Base-by-base conservation (phyloP, 2,113 vertebrate species). In the Gymnorhina tibicen region DNA sequence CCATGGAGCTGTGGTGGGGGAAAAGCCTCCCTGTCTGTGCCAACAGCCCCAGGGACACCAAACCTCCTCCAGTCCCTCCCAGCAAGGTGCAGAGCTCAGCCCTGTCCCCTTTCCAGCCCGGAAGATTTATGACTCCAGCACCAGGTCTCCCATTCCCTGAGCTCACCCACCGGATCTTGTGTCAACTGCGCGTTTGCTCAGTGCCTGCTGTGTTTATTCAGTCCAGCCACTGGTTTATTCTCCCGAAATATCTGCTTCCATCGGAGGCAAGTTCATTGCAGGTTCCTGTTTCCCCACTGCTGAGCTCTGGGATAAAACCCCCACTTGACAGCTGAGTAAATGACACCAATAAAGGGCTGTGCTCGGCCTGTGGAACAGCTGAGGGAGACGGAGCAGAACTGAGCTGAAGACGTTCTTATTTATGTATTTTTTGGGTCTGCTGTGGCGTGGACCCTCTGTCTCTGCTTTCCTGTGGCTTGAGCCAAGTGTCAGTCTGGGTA, bases 171-270 rank as follows among this genome's bases (percentile, higher is more conserved):
- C 79, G 77, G 83, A 77, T 77, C 83, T 84, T 63, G 27, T 70
- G 76, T 91, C 96, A 95, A 47, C 75, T 86, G 53, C 52, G 46
- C 63, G 44, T 91, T 88, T 85, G 73, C 88, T 27, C 88, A 88
- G 85, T 30, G 88, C 88, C 88, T 96, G 83, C 86, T 77, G 88
- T 94, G 91, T 93, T 93, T 90, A 70, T 88, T 83, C 92, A 95
- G 67, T 11, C 66, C 44, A 67, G 58, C n/a, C 92, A 44, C 67
- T 27, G 67, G 32, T 92, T 93, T 83, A 64, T 95, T 86, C 82
- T n/a, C 30, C 41, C 69, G 46, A 93, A 95, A 94, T 89, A 90
- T 83, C 91, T 90, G 24, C 72, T 87, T 87, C 67, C 32, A 17
- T 79, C 15, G 41, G 28, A 80, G 72, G 58, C 39, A 52, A 83